A percentile compares a stretch with the other conserved stretches of the same genome.
Evolutionary conservation across 2,797 vertebrate species (phyloP).

Genomic region (Squalus acanthias): DNA sequence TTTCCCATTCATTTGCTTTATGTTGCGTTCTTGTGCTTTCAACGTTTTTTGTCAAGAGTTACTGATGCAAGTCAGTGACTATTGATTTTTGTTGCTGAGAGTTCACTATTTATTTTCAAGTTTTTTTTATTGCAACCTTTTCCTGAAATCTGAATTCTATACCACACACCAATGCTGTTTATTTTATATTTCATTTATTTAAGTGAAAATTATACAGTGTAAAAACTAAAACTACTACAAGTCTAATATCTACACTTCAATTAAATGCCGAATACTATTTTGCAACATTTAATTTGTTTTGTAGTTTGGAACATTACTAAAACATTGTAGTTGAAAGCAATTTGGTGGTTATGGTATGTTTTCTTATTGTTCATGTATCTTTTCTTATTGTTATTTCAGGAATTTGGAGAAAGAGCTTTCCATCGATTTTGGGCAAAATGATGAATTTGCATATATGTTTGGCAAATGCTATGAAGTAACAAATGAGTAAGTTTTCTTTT

Average conservation of each 20-base stretch:
- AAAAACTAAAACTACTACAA: not conserved
- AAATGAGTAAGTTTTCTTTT: slow-evolving; percentile 28
- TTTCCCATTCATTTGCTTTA: not conserved
- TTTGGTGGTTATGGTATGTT: not conserved
- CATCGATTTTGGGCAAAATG: slow-evolving; percentile 39
- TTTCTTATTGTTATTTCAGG: slow-evolving; percentile 14
- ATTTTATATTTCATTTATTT: not conserved
- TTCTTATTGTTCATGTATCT: not conserved
- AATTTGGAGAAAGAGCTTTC: not conserved
- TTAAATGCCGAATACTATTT: not conserved
- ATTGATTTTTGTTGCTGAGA: not conserved
- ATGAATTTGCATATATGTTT: slow-evolving; percentile 47
- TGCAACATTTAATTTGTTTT: not conserved
- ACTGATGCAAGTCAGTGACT: not conserved
- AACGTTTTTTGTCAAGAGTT: not conserved
- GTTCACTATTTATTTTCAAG: not conserved
- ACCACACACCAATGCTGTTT: not conserved
- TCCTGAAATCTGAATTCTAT: not conserved
- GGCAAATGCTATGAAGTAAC: slow-evolving; percentile 43
- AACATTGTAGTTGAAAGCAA: not conserved
- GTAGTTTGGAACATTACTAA: not conserved
- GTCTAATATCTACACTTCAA: not conserved
- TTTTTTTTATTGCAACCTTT: not conserved
- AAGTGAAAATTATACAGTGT: not conserved
- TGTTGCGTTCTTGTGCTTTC: not conserved